Base-by-base conservation (phyloP, 2,797 vertebrate genomes). In the Smutsia temminckii region DNA sequence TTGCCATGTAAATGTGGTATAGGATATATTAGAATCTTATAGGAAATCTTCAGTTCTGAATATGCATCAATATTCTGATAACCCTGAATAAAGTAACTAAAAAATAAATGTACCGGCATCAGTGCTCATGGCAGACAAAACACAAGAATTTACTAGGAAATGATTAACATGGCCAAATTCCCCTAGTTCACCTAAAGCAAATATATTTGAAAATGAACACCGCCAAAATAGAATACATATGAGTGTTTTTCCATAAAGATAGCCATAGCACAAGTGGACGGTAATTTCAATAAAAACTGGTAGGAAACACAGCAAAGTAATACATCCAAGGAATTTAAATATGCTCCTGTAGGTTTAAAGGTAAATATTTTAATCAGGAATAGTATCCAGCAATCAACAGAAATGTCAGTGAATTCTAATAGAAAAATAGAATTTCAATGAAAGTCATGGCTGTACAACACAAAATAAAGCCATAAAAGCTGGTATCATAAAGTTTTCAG, bases 81-180 rank as follows among this genome's bases (percentile, higher is more conserved):
- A 69, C 34, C 40, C 81, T 32, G 29, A 80, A 49, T 77, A 84
- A 93, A 18, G 27, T 55, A 79, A 21, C 81, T 57, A 9, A 40
- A 88, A 46, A 83, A 91, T 64, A 91, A 91, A 77, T 63, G 18
- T 29, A 29, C 55, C 79, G 27, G 69, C 40, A 29, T 94, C 46
- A 12, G 34, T 64, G 77, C 34, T 93, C 12, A 2, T 4, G 61
- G 23, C 37, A 80, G 66, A 55, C 64, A 81, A 96, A 71, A 93
- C 72, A 91, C 42, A 90, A 69, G 61, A 87, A 20, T 85, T 87
- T 81, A 77, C 77, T 80, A 13, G 49, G 53, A n/a, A 74, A 46
- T 74, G 66, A 93, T 93, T 75, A 72, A 83, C 83, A 23, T 87
- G 21, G n/a, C 23, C 87, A 34, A 86, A 85, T 79, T 92, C n/a